These are phyloP conservation scores for Periphyllus acericola DNA, from an alignment of 2,888 invertebrate species.

Conservation along the genomic window DNA sequence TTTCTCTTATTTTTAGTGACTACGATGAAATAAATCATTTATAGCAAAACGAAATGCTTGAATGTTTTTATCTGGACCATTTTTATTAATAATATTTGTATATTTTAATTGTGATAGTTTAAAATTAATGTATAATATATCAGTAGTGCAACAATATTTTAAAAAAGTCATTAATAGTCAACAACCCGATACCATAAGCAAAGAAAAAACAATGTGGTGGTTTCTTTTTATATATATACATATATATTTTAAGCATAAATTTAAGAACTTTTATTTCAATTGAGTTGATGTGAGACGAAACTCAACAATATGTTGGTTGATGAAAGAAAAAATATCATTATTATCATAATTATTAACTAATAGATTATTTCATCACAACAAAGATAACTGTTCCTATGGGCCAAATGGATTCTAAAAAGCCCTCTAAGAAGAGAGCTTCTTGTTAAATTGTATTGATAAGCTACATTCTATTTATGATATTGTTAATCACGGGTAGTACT, in stretches of 20 bases:
- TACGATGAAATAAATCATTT: background rate
- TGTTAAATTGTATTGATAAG: background rate
- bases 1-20: background rate
- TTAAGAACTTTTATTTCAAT: no score
- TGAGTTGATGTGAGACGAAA: no score
- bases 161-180: background rate
- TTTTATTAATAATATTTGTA: background rate
- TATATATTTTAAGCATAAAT: no score
- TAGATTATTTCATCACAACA: no score
- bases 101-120: background rate
- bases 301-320: no score
- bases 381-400: background rate
- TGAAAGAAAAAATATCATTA: no score
- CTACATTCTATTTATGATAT: background rate
- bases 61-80: conserved; percentile 3
- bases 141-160: background rate
- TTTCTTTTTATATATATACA: no score
- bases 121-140: background rate
- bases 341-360: no score
- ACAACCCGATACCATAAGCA: no score
- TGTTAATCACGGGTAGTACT: conserved; percentile 5
- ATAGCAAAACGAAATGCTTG: background rate
- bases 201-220: no score
- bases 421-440: background rate
- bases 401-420: background rate